These are phyloP conservation scores for Heptranchias perlo DNA, from an alignment of 2,113 vertebrate genomes.

Conservation along the genomic window DNA sequence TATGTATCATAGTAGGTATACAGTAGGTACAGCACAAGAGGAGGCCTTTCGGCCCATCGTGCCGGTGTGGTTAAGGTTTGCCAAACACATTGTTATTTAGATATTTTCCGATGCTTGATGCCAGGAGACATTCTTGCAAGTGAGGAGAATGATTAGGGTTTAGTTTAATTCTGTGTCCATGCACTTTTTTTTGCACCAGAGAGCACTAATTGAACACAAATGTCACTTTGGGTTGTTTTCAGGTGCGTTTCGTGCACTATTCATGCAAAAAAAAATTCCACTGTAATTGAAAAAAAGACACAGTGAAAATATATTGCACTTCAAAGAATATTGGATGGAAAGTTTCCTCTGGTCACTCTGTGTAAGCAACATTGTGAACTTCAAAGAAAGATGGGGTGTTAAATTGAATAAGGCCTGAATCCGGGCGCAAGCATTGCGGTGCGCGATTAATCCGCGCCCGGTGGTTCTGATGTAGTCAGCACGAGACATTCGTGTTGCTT, in stretches of 20 bases:
- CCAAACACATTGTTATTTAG: not conserved
- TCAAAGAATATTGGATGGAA: not conserved
- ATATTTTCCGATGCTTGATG: not conserved
- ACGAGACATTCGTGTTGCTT: too few species aligned
- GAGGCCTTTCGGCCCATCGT: too few species aligned
- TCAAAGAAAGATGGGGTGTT: not conserved
- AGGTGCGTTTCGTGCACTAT: not conserved
- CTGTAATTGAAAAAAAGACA: not conserved
- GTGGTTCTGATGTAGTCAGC: too few species aligned
- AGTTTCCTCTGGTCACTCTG: not conserved
- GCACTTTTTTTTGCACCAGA: not conserved
- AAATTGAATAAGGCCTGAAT: too few species aligned
- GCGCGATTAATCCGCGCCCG: too few species aligned
- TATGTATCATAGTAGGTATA: too few species aligned
- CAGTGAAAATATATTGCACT: not conserved
- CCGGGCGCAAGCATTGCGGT: too few species aligned
- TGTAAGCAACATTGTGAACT: not conserved
- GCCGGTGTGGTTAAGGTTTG: not conserved
- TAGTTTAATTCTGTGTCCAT: not conserved
- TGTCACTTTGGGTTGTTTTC: not conserved
- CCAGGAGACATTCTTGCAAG: not conserved
- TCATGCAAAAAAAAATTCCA: not conserved
- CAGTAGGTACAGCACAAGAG: too few species aligned
- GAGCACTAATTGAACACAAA: not conserved
- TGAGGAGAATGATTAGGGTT: not conserved